Conservation (phyloP, 2,113 vertebrate species). For the Eulacestoma nigropectus region DNA sequence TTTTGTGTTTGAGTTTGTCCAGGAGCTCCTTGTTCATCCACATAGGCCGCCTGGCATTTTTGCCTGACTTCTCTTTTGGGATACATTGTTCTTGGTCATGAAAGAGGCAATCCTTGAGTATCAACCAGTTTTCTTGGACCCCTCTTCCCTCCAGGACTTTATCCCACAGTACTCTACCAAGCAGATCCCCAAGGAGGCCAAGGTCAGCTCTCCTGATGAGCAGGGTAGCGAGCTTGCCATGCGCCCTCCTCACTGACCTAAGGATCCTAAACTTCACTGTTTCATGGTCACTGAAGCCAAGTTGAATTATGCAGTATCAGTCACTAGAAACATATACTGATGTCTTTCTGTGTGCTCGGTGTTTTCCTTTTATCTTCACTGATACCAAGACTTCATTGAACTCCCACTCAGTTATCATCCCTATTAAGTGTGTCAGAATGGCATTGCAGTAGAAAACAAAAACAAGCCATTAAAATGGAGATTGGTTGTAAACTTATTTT, state of each 20-base stretch:
- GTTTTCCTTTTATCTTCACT: neutral
- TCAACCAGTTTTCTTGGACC: neutral
- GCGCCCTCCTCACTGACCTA: neutral
- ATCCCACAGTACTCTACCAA: neutral
- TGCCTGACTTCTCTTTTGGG: neutral
- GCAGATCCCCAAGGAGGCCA: neutral
- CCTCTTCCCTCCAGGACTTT: neutral
- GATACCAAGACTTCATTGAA: neutral
- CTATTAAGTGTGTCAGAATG: neutral
- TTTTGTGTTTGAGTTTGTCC: neutral
- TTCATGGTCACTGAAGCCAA: neutral
- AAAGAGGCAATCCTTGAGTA: neutral
- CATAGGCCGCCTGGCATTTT: neutral
- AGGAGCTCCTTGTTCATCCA: neutral
- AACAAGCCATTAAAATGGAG: neutral
- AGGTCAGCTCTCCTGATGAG: neutral
- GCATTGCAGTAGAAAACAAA: neutral
- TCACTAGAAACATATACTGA: neutral
- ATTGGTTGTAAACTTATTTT: neutral
- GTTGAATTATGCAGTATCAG: neutral
- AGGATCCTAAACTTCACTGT: neutral
- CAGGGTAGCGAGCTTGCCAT: fast-evolving
- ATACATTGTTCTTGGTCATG: neutral
- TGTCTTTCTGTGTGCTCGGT: neutral
- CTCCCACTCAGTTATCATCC: neutral